phyloP scores from a whole-genome alignment of 2,888 invertebrate genomes.

The Cheilosia vernalis region DNA sequence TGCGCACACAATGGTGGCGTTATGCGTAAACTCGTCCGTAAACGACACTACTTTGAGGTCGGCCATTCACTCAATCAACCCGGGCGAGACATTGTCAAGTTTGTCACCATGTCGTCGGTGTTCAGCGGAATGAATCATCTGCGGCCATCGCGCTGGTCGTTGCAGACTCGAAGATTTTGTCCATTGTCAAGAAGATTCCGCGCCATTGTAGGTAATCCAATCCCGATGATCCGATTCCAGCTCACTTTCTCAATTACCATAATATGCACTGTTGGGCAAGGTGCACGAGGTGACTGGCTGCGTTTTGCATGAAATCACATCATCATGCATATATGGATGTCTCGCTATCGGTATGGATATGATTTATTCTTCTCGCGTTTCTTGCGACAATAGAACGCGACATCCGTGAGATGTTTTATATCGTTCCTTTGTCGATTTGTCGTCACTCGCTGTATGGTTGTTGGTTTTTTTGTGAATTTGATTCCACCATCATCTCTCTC shows the following conservation, averaged over 20 bases:
- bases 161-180: conserved; percentile 33
- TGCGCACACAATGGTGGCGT: conserved; percentile 40
- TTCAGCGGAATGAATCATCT: conserved; percentile 50
- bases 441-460: conserved; percentile 22
- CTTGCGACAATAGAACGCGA: conserved; percentile 61
- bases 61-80: conserved; percentile 58
- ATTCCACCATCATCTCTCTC: conserved; percentile 14
- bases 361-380: conserved; percentile 65
- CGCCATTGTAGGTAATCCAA: conserved; percentile 48
- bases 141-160: not conserved
- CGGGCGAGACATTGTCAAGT: conserved; percentile 53
- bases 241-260: conserved; percentile 71
- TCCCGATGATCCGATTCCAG: conserved; percentile 44
- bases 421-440: conserved; percentile 57
- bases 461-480: conserved; percentile 25
- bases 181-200: conserved; percentile 13
- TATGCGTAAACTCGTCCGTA: conserved; percentile 52
- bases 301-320: conserved; percentile 69
- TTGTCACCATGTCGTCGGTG: conserved; percentile 45
- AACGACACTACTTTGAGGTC: conserved; percentile 70
- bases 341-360: conserved; percentile 16
- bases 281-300: conserved; percentile 60
- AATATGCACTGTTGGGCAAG: conserved; percentile 60
- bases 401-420: conserved; percentile 59
- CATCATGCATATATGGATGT: conserved; percentile 45